phyloP scores from a whole-genome alignment of 2,888 invertebrate species.

The Lysandra coridon region DNA sequence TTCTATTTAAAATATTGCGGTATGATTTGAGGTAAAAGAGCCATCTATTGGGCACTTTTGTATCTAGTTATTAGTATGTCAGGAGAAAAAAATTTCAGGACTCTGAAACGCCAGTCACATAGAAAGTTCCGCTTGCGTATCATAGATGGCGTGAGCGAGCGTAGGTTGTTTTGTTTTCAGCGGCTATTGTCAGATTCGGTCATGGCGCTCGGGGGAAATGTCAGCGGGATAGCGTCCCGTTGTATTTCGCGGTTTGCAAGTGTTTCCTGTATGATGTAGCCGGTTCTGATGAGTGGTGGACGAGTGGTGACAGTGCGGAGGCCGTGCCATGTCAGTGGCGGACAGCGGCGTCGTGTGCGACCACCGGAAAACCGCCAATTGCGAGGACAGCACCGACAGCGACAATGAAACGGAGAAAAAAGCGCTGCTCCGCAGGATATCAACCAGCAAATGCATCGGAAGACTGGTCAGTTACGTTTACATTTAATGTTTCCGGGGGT shows the following conservation, averaged over 20 bases:
- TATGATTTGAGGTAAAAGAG: conserved; percentile 11
- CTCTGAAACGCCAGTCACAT: conserved; percentile 25
- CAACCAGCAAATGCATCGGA: conserved; percentile 90
- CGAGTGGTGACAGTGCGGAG: conserved; percentile 61
- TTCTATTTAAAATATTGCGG: neutral
- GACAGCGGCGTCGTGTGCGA: conserved; percentile 54
- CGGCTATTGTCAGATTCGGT: conserved; percentile 66
- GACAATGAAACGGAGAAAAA: conserved; percentile 91
- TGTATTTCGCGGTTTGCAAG: conserved; percentile 63
- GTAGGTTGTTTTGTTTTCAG: conserved; percentile 76
- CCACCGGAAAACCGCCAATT: conserved; percentile 60
- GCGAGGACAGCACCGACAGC: conserved; percentile 84
- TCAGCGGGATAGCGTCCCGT: conserved; percentile 65
- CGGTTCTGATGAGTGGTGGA: conserved; percentile 61
- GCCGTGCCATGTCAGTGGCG: conserved; percentile 72
- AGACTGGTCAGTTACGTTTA: conserved; percentile 82
- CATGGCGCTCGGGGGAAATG: conserved; percentile 76
- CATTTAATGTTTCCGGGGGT: neutral
- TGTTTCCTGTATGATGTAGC: conserved; percentile 76
- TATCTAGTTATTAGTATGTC: neutral
- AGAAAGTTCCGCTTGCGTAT: conserved; percentile 42
- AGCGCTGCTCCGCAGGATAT: conserved; percentile 88
- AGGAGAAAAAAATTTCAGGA: conserved; percentile 29
- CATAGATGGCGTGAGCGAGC: conserved; percentile 52
- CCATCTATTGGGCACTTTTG: conserved; percentile 37